Percentiles rank a stretch among this genome's conserved stretches.
Conservation (phyloP, 2,888 invertebrate genomes). For the Biston stratarius region DNA sequence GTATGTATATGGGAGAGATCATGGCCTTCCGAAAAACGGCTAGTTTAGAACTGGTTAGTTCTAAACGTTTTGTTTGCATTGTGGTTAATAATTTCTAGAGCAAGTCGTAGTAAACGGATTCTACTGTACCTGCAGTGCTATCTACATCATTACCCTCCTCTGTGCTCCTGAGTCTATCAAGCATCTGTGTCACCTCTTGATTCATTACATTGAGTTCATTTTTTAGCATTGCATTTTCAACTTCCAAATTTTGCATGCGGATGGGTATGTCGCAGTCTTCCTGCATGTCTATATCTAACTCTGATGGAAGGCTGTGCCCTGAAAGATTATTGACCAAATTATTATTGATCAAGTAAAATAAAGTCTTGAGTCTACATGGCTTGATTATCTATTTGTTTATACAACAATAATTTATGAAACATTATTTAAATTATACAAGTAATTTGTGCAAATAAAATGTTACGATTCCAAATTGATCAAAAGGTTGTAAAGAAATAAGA, state of each 20-base stretch:
- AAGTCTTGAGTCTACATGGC: neutral
- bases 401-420: too few species aligned
- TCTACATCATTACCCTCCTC: conserved; percentile 73
- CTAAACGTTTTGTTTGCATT: too few species aligned
- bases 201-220: conserved; percentile 79
- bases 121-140: conserved; percentile 52
- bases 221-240: conserved; percentile 80
- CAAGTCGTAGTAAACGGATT: conserved; percentile 1
- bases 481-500: too few species aligned
- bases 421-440: too few species aligned
- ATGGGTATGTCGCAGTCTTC: conserved; percentile 51
- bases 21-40: too few species aligned
- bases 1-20: too few species aligned
- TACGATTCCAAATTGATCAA: too few species aligned
- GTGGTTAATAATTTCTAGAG: neutral
- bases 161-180: conserved; percentile 63
- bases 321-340: conserved; percentile 46
- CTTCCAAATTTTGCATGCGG: conserved; percentile 74
- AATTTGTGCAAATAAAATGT: too few species aligned
- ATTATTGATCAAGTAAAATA: too few species aligned
- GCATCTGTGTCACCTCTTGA: conserved; percentile 69
- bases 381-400: too few species aligned
- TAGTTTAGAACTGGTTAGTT: too few species aligned
- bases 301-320: conserved; percentile 72
- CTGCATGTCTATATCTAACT: conserved; percentile 58